phyloP scores from a whole-genome alignment of 2,888 invertebrate species.

The Tiliacea citrago region DNA sequence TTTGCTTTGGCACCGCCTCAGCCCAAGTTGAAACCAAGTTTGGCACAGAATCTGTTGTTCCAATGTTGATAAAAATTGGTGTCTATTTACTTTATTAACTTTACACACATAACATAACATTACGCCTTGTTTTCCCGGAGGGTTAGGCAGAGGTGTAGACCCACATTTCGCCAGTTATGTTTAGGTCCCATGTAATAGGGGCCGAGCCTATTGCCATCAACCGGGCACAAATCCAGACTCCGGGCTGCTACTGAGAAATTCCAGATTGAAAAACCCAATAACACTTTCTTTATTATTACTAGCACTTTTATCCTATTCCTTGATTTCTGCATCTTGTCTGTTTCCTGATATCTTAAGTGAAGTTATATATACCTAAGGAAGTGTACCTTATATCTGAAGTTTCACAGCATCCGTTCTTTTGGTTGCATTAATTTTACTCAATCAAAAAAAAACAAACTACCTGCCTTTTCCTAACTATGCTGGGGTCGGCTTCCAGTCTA shows the following conservation, averaged over 20 bases:
- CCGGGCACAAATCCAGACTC: not conserved
- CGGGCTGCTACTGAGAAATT: not conserved
- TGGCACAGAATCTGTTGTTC: conserved; percentile 34
- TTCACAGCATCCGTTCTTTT: not conserved
- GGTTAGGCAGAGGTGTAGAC: not conserved
- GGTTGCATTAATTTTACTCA: not conserved
- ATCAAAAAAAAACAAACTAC: no score
- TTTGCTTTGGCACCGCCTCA: conserved; percentile 22
- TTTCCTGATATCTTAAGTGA: not conserved
- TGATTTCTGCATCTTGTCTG: not conserved
- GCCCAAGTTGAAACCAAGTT: conserved; percentile 33
- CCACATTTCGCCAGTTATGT: not conserved
- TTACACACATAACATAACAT: not conserved
- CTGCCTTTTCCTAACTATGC: no score
- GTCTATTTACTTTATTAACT: not conserved
- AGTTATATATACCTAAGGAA: no score
- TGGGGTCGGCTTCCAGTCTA: no score
- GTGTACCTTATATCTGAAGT: no score
- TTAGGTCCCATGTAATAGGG: not conserved
- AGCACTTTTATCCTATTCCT: not conserved
- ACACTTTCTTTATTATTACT: not conserved
- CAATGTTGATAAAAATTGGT: conserved; percentile 14
- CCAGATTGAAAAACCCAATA: not conserved
- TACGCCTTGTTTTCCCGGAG: not conserved
- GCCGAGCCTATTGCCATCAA: not conserved